A percentile compares a stretch with the other conserved stretches of the same genome.
phyloP scores from a whole-genome alignment of 2,888 invertebrate species.

The Chymomyza amoena region DNA sequence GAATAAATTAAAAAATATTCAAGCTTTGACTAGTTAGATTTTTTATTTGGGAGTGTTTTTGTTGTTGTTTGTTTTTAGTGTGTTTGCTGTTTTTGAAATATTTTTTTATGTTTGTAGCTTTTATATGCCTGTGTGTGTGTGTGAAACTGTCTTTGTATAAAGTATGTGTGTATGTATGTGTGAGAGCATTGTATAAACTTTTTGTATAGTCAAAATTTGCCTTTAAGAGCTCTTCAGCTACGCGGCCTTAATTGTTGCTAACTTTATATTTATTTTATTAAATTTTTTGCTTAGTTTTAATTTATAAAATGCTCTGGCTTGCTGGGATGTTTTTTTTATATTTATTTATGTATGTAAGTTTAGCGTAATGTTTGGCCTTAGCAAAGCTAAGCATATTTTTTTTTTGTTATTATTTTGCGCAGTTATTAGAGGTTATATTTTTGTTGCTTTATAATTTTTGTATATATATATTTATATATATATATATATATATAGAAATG shows the following conservation, averaged over 20 bases:
- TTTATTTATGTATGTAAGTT: neutral
- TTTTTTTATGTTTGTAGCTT: constrained; percentile 8
- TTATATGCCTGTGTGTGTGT: neutral
- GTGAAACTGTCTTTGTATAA: neutral
- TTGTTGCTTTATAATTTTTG: neutral
- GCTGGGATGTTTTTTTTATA: neutral
- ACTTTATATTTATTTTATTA: neutral
- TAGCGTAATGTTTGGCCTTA: constrained; percentile 30
- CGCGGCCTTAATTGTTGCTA: neutral
- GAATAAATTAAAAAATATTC: constrained; percentile 74
- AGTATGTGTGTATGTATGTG: constrained; percentile 14
- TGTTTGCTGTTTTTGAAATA: constrained; percentile 29
- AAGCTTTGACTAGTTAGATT: constrained; percentile 73
- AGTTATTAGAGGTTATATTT: constrained; percentile 34
- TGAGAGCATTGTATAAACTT: neutral
- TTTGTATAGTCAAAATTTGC: neutral
- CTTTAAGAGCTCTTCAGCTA: neutral
- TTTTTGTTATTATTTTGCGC: constrained; percentile 11
- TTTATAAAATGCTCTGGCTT: neutral
- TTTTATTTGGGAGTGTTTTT: constrained; percentile 32
- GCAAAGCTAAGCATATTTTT: constrained; percentile 38
- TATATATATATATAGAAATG: constrained; percentile 5
- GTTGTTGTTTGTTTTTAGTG: constrained; percentile 40
- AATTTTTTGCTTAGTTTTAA: neutral
- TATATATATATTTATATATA: constrained; percentile 3